Conservation (phyloP, 2,888 invertebrate genomes). For the Diarsia dahlii region DNA sequence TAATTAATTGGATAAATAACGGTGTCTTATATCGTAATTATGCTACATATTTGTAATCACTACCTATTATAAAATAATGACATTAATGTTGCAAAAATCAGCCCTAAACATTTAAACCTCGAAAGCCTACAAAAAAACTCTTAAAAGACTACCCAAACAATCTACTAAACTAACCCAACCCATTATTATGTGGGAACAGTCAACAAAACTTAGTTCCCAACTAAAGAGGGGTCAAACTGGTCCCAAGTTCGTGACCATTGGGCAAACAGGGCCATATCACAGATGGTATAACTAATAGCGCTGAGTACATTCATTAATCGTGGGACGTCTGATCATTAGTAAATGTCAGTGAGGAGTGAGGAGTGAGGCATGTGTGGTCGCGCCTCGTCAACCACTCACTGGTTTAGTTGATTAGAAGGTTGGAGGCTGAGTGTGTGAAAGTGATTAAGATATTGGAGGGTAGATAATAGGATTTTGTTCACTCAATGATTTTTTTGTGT, state of each 20-base stretch:
- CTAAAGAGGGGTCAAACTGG: constrained; percentile 40
- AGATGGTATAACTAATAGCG: constrained; percentile 58
- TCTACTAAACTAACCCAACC: background rate
- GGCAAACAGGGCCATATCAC: constrained; percentile 50
- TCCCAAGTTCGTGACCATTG: constrained; percentile 51
- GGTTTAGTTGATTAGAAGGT: constrained; percentile 25
- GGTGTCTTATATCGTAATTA: background rate
- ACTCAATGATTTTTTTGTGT: too few species aligned
- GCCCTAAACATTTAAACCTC: too few species aligned
- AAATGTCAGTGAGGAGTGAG: constrained; percentile 49
- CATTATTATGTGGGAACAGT: constrained; percentile 27
- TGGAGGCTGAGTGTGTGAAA: constrained; percentile 16
- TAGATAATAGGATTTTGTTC: background rate
- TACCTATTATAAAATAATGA: too few species aligned
- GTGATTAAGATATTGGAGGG: constrained; percentile 25
- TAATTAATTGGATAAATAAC: background rate
- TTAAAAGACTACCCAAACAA: constrained; percentile 1
- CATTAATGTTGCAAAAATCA: too few species aligned
- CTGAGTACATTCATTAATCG: constrained; percentile 62
- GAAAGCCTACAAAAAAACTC: too few species aligned
- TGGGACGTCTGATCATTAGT: constrained; percentile 63
- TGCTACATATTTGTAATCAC: too few species aligned
- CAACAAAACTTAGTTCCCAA: constrained; percentile 40
- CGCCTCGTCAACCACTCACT: constrained; percentile 38
- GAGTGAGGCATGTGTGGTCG: constrained; percentile 42